phyloP scores from a whole-genome alignment of 1,140 invertebrate species.

The Drosophila burlai region DNA sequence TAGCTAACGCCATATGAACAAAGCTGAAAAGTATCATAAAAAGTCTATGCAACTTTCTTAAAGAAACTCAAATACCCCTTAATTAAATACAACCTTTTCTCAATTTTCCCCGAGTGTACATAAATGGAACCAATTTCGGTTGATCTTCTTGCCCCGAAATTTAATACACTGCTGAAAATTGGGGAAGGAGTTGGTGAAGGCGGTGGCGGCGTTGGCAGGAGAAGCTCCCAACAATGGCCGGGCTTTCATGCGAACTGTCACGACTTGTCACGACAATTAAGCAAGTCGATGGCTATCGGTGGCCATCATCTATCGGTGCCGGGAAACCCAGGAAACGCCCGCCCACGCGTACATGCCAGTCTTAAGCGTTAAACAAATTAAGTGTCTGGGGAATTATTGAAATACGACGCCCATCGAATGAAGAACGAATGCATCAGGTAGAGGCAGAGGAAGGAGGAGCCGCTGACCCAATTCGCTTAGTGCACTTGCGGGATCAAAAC shows the following conservation, averaged over 20 bases:
- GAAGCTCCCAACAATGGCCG: conserved; percentile 59
- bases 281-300: conserved; percentile 68
- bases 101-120: conserved; percentile 8
- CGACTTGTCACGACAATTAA: conserved; percentile 80
- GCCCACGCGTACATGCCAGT: conserved; percentile 47
- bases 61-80: background rate
- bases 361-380: conserved; percentile 72
- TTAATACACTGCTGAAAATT: conserved; percentile 59
- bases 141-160: conserved; percentile 50
- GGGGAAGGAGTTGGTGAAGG: background rate
- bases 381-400: conserved; percentile 63
- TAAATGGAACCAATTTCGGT: conserved; percentile 36
- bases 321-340: conserved; percentile 22
- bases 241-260: conserved; percentile 81
- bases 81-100: background rate
- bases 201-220: background rate
- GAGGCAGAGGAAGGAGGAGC: background rate
- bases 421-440: conserved; percentile 32
- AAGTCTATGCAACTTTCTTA: no score
- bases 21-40: background rate
- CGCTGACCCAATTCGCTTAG: conserved; percentile 65
- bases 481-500: conserved; percentile 67
- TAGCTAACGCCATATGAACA: background rate
- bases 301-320: conserved; percentile 55
- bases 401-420: conserved; percentile 52